Conservation (phyloP, 2,797 vertebrate species). For the Halcyon leucocephala region DNA sequence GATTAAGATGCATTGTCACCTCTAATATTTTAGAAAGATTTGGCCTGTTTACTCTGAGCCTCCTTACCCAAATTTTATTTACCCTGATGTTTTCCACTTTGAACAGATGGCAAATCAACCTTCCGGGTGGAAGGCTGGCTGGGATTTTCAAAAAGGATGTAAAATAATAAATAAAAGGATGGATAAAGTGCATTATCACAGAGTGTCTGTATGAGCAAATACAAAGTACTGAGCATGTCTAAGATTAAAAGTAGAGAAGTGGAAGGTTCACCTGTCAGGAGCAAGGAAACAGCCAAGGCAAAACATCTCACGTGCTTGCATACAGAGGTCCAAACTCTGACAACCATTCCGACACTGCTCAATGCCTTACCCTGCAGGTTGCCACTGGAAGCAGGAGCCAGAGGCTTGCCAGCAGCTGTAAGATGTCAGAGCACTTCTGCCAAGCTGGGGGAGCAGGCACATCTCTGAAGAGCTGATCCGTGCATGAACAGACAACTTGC, state of each 20-base stretch:
- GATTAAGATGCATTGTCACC: neutral
- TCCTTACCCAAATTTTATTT: constrained; percentile 57
- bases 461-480: neutral
- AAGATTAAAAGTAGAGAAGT: neutral
- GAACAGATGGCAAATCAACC: constrained; percentile 66
- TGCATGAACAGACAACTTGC: neutral
- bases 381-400: neutral
- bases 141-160: constrained; percentile 45
- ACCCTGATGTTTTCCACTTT: constrained; percentile 53
- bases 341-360: rapidly evolving
- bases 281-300: neutral
- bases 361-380: neutral
- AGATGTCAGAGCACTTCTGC: neutral
- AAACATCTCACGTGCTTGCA: neutral
- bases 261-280: neutral
- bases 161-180: constrained; percentile 63
- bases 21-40: constrained; percentile 17
- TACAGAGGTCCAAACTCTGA: neutral
- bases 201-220: neutral
- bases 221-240: neutral
- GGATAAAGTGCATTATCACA: neutral
- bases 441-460: neutral
- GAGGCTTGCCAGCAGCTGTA: neutral
- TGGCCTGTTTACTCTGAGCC: neutral
- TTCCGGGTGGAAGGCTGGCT: constrained; percentile 17